Evolutionary conservation across 2,797 vertebrate species (phyloP), one percentile per base, ranked within the genome.

Genomic region (Coluber constrictor): DNA sequence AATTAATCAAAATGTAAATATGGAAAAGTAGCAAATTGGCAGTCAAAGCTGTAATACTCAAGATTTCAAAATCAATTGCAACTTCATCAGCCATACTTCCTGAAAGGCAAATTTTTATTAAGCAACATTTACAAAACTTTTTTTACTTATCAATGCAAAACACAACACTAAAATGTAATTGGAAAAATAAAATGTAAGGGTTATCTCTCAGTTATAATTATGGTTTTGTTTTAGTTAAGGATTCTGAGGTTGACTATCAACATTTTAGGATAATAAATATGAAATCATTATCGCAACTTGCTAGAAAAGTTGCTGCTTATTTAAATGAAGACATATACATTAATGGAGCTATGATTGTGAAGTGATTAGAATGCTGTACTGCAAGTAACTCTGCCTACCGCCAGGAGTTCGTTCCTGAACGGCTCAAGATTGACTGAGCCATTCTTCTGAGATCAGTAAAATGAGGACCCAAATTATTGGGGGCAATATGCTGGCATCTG

Each of bases 41-140:
- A 51, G 66, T 51, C 63, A 25, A 51, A 37, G 7, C 13, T 88
- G 61, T 43, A 66, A 92, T 43, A 1, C 18, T 88, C 37, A 47
- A n/a, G 27, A 87, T n/a, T 57, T 92, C 87, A 74, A 92, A n/a
- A 23, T 74, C 10, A 74, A 47, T 5, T 20, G 32, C 20, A n/a
- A 63, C 32, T 87, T 25, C 74, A 89, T 90, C 93, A 91, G 95
- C 61, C 95, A 94, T 87, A 94, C 90, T 95, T 93, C 94, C 93
- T 96, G 90, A 96, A 96, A 96, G 63, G 93, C 87, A 57, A 23
- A 87, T 12, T 94, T 96, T 88, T 87, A 92, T 0, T 92, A 91
- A 95, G 92, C 47, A 95, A 54, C 7, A 8, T 91, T 23, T 92
- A 61, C 0, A 87, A 54, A 10, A 92, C 3, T 56, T 74, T 90